Conservation (phyloP, 1,140 invertebrate genomes). For the Diplogasteroides magnus region DNA sequence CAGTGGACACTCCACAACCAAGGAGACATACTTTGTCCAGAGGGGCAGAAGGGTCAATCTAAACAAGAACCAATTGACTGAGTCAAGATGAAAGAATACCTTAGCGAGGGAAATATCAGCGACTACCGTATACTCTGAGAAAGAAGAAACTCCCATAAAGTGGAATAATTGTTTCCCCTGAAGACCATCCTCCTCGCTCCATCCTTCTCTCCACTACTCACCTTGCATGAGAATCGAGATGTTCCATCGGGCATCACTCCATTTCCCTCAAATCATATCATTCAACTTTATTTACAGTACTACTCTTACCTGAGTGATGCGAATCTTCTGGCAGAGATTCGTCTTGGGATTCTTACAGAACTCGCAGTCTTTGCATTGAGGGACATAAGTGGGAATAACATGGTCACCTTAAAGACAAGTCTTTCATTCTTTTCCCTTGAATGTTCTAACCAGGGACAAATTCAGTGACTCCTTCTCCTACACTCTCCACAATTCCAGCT, state of each 20-base stretch:
- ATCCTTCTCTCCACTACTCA: no score
- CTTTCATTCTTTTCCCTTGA: not conserved
- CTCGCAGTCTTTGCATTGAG: conserved; percentile 91
- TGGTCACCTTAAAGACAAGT: conserved; percentile 65
- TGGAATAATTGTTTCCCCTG: conserved; percentile 76
- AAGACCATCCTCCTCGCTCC: no score
- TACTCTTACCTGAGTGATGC: conserved; percentile 29
- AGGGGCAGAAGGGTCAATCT: conserved; percentile 68
- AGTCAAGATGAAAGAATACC: conserved; percentile 55
- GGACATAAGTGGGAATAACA: conserved; percentile 90
- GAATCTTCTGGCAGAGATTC: conserved; percentile 90
- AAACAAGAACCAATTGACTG: conserved; percentile 33
- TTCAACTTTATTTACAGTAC: not conserved
- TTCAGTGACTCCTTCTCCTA: conserved; percentile 49
- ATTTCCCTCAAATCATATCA: conserved; percentile 58
- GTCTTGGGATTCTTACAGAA: conserved; percentile 77
- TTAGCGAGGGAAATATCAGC: conserved; percentile 87
- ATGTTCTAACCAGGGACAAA: conserved; percentile 60
- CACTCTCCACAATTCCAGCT: conserved; percentile 63
- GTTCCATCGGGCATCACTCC: conserved; percentile 92
- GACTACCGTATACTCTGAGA: conserved; percentile 94
- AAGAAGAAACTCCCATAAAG: conserved; percentile 97
- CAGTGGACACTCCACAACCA: conserved; percentile 79
- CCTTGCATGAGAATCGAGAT: conserved; percentile 74
- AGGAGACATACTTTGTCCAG: conserved; percentile 86